Base-by-base conservation (phyloP, 2,888 invertebrate genomes). In the Dryobota labecula region DNA sequence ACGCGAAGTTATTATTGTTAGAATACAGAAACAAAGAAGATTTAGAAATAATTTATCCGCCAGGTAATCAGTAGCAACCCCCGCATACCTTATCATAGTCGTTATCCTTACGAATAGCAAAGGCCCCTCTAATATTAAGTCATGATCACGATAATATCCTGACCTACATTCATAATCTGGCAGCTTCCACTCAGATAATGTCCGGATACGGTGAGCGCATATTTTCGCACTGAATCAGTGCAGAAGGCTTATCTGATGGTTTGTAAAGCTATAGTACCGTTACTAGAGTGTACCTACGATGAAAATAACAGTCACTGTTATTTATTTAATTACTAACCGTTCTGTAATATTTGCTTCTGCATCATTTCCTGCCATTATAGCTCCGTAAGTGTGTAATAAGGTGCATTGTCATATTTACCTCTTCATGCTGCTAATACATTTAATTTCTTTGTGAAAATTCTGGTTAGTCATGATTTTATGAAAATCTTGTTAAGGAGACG, bases 171-270 rank as follows among this genome's bases (percentile, higher is more conserved):
- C 36, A 70, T 84, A 84, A 76, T 82, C 74, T 64, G 36, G 38
- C 58, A 70, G 67, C 69, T 60, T 66, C 54, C 41, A 67, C 51
- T 43, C 38, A 58, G 80, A 85, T 88, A 85, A 83, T 66, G 65
- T 65, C 79, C 86, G 87, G 86, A 86, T 82, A 77, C 70, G 43
- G 51, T 20, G 58, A 73, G n/a, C 78, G 82, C 78, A 83, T 85
- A 81, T 72, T 74, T 83, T 70, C 24, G 13, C 66, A 56, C 57
- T 87, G 87, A 86, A 69, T 86, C 89, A 85, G 60, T 60, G 27
- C 51, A 67, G n/a, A 54, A 70, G 71, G 56, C 63, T 77, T 75
- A 76, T 76, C 76, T 64, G 69, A 58, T 66, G 58, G 41, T 72
- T 72, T 58, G 65, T 56, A 70, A 57, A 60, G 60, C 30, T 56